phyloP scores from a whole-genome alignment of 2,888 invertebrate species.

The Sesamia inferens region DNA sequence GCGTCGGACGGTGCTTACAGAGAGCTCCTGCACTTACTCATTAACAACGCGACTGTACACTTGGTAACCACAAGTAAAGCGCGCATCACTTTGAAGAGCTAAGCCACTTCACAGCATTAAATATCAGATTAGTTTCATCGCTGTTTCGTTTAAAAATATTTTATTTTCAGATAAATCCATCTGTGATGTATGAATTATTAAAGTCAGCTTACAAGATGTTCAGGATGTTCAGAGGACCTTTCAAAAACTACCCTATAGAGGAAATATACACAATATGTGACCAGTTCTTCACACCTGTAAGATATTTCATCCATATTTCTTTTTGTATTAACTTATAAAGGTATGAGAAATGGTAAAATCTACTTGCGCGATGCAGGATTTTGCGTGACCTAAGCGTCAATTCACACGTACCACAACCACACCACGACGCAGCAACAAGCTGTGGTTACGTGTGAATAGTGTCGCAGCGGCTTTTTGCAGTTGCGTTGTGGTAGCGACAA shows the following conservation, averaged over 20 bases:
- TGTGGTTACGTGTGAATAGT: no score
- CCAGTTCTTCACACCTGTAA: conserved; percentile 94
- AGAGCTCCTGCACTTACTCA: background rate
- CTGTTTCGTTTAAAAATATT: background rate
- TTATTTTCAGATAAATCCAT: conserved; percentile 81
- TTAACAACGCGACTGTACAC: background rate
- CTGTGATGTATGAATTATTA: conserved; percentile 84
- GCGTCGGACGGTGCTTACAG: background rate
- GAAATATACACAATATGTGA: conserved; percentile 93
- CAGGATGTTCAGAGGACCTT: conserved; percentile 95
- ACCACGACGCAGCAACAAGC: no score
- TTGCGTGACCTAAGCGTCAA: no score
- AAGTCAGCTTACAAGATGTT: conserved; percentile 94
- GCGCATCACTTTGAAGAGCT: background rate
- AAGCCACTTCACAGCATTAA: background rate
- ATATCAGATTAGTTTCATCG: background rate
- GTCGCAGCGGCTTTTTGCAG: no score
- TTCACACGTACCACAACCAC: no score
- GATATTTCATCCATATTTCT: conserved; percentile 49
- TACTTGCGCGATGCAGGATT: background rate
- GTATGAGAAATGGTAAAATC: background rate
- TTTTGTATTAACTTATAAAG: background rate
- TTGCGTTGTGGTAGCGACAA: no score
- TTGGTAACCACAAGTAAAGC: background rate
- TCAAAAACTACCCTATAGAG: conserved; percentile 91